Evolutionary conservation across 2,113 vertebrate species (phyloP).

Genomic region (Apodemus sylvaticus): DNA sequence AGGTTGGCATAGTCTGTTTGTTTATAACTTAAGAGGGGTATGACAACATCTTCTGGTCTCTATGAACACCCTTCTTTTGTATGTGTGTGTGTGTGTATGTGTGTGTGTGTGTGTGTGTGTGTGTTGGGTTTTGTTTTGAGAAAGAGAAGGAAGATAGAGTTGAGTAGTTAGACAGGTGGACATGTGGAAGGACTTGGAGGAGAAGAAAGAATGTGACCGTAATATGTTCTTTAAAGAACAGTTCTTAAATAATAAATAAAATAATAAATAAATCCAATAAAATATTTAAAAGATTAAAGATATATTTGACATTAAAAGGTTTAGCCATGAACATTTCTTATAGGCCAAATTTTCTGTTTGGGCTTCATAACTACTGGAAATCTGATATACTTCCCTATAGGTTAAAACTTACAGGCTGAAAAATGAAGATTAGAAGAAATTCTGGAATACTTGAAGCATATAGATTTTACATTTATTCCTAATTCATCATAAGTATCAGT

Average conservation of each 20-base stretch:
- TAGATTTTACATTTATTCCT: neutral
- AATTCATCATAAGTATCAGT: neutral
- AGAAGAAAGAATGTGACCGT: neutral
- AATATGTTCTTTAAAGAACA: neutral
- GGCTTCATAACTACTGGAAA: neutral
- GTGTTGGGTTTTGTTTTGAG: neutral
- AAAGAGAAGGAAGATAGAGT: neutral
- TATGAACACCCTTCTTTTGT: neutral
- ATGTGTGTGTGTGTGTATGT: neutral
- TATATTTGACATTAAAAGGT: neutral
- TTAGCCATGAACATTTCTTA: neutral
- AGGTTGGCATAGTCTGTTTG: constrained; percentile 8
- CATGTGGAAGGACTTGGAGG: neutral
- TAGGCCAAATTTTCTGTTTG: neutral
- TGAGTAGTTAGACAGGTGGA: neutral
- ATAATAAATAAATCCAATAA: neutral
- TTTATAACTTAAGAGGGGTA: neutral
- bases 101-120: neutral
- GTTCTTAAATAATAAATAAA: neutral
- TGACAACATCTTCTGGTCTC: neutral
- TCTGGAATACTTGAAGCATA: neutral
- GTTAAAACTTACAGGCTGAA: neutral
- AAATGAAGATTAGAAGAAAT: neutral
- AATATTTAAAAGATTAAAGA: neutral
- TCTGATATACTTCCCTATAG: neutral